Evolutionary conservation across 2,797 vertebrate genomes (phyloP), one percentile per base, ranked within the genome.

Genomic region (Chloroceryle amazona): DNA sequence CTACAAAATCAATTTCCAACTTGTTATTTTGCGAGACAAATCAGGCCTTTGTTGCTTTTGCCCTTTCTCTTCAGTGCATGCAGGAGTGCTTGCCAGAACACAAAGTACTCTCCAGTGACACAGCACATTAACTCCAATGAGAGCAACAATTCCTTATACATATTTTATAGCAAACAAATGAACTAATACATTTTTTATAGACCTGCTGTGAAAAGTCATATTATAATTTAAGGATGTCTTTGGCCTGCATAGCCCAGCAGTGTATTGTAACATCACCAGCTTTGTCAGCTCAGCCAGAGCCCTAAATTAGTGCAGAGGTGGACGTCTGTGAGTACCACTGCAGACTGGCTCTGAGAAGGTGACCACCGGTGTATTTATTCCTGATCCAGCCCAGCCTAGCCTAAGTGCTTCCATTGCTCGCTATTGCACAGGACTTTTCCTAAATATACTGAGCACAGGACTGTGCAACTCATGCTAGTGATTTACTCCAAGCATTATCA

Each of bases 161-260:
- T 98, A 97, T 98, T 98, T 98, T 90, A 98, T 90, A 70, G 67
- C 89, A 96, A 98, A 97, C 97, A 98, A 98, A 98, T 96, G 94
- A 97, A 84, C 93, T 84, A 54, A 96, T 98, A 79, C 84, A 82
- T 82, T 89, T 97, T 97, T 97, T 95, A 98, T 95, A 63, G 33
- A 57, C 81, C 57, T 41, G 31, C 84, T 82, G 65, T 81, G 89
- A 86, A 91, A 90, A 90, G 54, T 73, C 52, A 0, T 86, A 42
- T 82, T 88, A 67, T 80, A 74, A 85, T 72, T 71, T 78, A 90
- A 86, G 73, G 81, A 58, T 86, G 31, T 21, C 58, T 96, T 74
- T 93, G 94, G 86, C 93, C 80, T 35, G 11, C 35, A 3, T 31
- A 67, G 60, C 57, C 88, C 76, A 41, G 70, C 67, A 70, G 70